Evolutionary conservation across 2,797 vertebrate genomes (phyloP).

Genomic region (Coregonus sp.): DNA sequence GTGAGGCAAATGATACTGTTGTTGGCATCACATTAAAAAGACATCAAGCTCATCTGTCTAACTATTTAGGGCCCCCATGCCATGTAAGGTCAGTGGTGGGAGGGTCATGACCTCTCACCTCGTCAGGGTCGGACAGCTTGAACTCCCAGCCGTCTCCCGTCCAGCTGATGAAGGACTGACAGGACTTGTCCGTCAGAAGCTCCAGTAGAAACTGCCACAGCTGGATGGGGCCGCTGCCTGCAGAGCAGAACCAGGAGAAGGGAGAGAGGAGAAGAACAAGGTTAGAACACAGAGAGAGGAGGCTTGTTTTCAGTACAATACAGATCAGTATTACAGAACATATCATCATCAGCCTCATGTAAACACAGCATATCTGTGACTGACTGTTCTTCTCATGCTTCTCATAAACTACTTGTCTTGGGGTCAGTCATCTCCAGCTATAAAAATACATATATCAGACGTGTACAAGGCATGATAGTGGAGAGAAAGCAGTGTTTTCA

Average conservation of each 20-base stretch:
- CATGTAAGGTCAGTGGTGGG: background rate
- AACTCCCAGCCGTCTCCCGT: slow-evolving; percentile 99
- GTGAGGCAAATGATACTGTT: background rate
- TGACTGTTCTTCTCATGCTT: background rate
- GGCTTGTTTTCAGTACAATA: background rate
- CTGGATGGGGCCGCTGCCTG: slow-evolving; percentile 98
- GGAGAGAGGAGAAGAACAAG: slow-evolving; percentile 15
- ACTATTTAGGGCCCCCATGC: slow-evolving; percentile 68
- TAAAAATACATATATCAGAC: slow-evolving; percentile 4
- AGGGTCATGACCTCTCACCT: slow-evolving; percentile 81
- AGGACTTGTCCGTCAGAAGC: slow-evolving; percentile 98
- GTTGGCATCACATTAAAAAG: slow-evolving; percentile 6
- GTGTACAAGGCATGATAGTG: slow-evolving; percentile 15
- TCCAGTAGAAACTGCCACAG: slow-evolving; percentile 99
- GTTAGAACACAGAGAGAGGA: background rate
- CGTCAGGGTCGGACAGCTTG: slow-evolving; percentile 98
- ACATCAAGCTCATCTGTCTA: slow-evolving; percentile 65
- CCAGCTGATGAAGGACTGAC: slow-evolving; percentile 99
- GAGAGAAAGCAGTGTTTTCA: slow-evolving; percentile 55
- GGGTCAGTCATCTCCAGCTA: background rate
- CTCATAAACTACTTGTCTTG: background rate
- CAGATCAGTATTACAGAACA: background rate
- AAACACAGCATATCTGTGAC: background rate
- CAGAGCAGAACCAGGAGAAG: slow-evolving; percentile 31
- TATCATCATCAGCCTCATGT: background rate